phyloP scores from a whole-genome alignment of 92 coral and sea anemone genomes.

The Epizoanthus ramosus region DNA sequence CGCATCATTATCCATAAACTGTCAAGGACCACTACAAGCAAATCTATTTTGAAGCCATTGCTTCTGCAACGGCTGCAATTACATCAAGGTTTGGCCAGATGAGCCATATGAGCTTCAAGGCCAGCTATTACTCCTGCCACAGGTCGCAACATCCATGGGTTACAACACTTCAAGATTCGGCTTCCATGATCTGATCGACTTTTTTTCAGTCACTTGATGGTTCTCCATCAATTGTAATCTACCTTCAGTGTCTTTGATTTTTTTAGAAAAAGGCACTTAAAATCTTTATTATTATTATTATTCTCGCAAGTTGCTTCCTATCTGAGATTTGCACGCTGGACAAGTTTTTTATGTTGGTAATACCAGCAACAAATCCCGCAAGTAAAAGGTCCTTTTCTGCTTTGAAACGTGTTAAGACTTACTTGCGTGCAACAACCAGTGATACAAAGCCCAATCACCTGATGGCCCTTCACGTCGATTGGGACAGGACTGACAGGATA shows the following conservation, averaged over 20 bases:
- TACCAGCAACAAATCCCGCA: conserved; percentile 65
- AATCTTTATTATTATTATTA: too few species aligned
- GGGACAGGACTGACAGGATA: conserved; percentile 40
- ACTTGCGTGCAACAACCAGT: conserved; percentile 46
- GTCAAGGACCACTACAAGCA: conserved; percentile 61
- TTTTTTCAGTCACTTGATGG: conserved; percentile 50
- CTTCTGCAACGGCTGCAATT: conserved; percentile 45
- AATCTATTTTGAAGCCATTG: conserved; percentile 54
- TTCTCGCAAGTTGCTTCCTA: conserved; percentile 52
- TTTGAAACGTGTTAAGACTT: conserved; percentile 58
- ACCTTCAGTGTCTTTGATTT: too few species aligned
- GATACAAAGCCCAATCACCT: conserved; percentile 32
- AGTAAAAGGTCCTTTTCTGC: conserved; percentile 65
- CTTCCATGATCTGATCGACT: conserved; percentile 41
- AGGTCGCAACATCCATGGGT: conserved; percentile 44
- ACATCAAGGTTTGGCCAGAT: conserved; percentile 60
- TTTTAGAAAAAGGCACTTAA: too few species aligned
- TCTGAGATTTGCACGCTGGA: conserved; percentile 60
- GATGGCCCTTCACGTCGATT: conserved; percentile 38
- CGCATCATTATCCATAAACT: conserved; percentile 51
- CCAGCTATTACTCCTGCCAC: conserved; percentile 56
- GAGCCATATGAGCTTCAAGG: conserved; percentile 54
- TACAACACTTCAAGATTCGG: conserved; percentile 41
- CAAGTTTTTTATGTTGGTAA: conserved; percentile 50
- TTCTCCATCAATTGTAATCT: too few species aligned